These are phyloP conservation scores for Dolichallabes microphthalmus DNA, from an alignment of 2,113 vertebrate genomes.

Conservation along the genomic window DNA sequence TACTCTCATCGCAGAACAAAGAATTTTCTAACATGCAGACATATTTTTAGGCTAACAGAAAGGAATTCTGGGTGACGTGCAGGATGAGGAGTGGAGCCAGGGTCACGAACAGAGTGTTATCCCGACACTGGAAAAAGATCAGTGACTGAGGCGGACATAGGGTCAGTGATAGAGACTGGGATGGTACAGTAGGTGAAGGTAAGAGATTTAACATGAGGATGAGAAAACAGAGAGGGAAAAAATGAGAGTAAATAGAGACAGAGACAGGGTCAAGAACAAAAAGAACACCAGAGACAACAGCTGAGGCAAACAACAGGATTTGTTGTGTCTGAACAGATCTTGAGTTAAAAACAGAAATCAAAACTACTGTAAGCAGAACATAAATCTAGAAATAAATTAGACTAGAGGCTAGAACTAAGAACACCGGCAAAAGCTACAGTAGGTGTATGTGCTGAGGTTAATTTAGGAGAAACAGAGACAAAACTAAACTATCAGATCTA, in stretches of 20 bases:
- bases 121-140: background rate
- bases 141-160: background rate
- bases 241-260: background rate
- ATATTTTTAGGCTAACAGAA: background rate
- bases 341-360: background rate
- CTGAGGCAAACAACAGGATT: background rate
- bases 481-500: background rate
- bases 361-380: background rate
- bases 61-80: background rate
- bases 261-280: background rate
- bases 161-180: background rate
- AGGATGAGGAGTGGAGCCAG: background rate
- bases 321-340: background rate
- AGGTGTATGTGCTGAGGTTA: background rate
- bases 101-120: background rate
- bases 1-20: too few species aligned
- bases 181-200: background rate
- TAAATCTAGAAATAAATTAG: background rate
- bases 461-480: background rate
- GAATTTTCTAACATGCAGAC: background rate
- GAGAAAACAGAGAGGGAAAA: background rate
- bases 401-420: background rate
- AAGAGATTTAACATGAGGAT: background rate
- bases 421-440: background rate
- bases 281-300: background rate